These are phyloP conservation scores for Gymnoscelis rufifasciata DNA, from an alignment of 2,888 invertebrate species.

Conservation along the genomic window DNA sequence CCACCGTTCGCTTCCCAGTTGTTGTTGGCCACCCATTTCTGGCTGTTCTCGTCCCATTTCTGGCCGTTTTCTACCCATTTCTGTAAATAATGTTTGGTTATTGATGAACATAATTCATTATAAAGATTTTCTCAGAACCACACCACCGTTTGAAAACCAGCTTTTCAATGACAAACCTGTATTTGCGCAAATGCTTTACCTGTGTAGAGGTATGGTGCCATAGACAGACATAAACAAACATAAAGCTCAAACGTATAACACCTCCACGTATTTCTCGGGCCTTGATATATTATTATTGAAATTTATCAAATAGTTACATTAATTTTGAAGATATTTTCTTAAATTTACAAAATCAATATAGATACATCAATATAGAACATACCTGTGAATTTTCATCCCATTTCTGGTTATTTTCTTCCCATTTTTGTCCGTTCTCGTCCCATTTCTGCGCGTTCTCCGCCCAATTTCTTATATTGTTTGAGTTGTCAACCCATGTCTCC, in stretches of 20 bases:
- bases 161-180: too few species aligned
- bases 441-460: slow-evolving; percentile 58
- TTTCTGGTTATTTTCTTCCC: slow-evolving; percentile 44
- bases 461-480: slow-evolving; percentile 60
- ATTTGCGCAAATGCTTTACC: too few species aligned
- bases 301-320: too few species aligned
- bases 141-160: too few species aligned
- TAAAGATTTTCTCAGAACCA: too few species aligned
- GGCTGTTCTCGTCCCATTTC: slow-evolving; percentile 40
- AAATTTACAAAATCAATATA: background rate
- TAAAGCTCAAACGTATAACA: too few species aligned
- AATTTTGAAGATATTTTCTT: background rate
- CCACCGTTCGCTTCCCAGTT: slow-evolving; percentile 52
- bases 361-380: background rate
- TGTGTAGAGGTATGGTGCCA: too few species aligned
- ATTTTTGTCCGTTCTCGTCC: slow-evolving; percentile 46
- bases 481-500: slow-evolving; percentile 63
- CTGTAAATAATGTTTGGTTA: slow-evolving; percentile 5
- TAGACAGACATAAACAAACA: too few species aligned
- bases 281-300: too few species aligned
- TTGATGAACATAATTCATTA: too few species aligned
- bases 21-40: slow-evolving; percentile 45
- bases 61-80: slow-evolving; percentile 42
- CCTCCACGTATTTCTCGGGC: too few species aligned
- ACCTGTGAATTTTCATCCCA: slow-evolving; percentile 50